Evolutionary conservation across 2,888 invertebrate species (phyloP).

Genomic region (Drosophila monieri): DNA sequence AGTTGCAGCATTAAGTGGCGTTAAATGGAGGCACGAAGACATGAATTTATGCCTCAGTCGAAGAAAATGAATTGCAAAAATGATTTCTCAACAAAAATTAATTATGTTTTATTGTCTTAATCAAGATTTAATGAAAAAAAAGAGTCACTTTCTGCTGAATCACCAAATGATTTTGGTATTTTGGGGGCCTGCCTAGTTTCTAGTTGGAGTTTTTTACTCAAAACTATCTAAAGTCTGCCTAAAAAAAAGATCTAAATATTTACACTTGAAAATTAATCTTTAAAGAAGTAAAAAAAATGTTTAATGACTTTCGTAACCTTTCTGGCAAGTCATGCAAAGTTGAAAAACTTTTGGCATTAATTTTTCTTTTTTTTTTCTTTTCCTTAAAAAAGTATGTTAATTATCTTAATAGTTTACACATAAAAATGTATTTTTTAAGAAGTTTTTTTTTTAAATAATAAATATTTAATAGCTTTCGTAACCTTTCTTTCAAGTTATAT

Average conservation of each 20-base stretch:
- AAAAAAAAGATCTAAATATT: slow-evolving; percentile 2
- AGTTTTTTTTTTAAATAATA: no score
- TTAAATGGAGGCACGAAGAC: slow-evolving; percentile 18
- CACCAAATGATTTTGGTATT: not conserved
- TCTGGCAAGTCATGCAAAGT: not conserved
- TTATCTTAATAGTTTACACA: no score
- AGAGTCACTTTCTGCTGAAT: not conserved
- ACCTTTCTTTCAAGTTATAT: no score
- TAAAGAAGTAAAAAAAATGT: not conserved
- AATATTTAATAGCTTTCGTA: no score
- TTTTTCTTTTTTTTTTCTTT: not conserved
- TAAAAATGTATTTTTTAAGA: no score
- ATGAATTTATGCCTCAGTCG: not conserved
- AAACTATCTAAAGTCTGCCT: not conserved
- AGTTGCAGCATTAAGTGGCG: slow-evolving; percentile 27
- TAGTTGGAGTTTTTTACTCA: not conserved
- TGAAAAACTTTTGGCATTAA: not conserved
- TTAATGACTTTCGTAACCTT: not conserved
- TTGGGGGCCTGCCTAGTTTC: not conserved
- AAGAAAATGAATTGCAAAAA: not conserved
- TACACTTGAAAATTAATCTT: not conserved
- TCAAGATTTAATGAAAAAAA: not conserved
- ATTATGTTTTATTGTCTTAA: not conserved
- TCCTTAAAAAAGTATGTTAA: no score
- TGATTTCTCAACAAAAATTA: not conserved